These are phyloP conservation scores for Diabrotica undecimpunctata DNA, from an alignment of 1,140 invertebrate genomes.

Conservation along the genomic window DNA sequence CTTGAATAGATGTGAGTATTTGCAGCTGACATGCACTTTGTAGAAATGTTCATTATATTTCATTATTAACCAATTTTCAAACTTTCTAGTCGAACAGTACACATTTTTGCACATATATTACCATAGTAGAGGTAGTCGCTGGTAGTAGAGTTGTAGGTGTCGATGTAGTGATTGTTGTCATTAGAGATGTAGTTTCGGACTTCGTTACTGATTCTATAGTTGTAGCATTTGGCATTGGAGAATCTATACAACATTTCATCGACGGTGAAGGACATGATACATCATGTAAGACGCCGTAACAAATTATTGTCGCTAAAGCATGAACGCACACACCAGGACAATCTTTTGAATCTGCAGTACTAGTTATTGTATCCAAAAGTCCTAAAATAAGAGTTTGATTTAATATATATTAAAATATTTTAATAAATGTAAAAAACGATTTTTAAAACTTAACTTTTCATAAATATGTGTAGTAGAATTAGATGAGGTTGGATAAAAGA, in stretches of 20 bases:
- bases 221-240: slow-evolving; percentile 49
- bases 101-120: too few relatives aligned
- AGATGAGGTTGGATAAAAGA: too few relatives aligned
- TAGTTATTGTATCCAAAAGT: slow-evolving; percentile 76
- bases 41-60: too few relatives aligned
- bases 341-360: slow-evolving; percentile 74
- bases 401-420: background rate
- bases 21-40: too few relatives aligned
- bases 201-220: slow-evolving; percentile 39
- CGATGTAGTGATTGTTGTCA: slow-evolving; percentile 34
- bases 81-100: too few relatives aligned
- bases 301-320: slow-evolving; percentile 74
- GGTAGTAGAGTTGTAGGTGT: slow-evolving; percentile 21
- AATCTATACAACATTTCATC: slow-evolving; percentile 79
- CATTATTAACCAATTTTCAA: too few relatives aligned
- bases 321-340: slow-evolving; percentile 85
- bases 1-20: too few relatives aligned
- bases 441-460: too few relatives aligned
- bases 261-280: slow-evolving; percentile 70
- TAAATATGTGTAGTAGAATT: too few relatives aligned
- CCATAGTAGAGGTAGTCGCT: slow-evolving; percentile 26
- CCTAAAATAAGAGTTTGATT: slow-evolving; percentile 51
- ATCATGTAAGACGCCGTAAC: slow-evolving; percentile 77
- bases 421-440: slow-evolving; percentile 3
- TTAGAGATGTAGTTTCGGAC: slow-evolving; percentile 47